Evolutionary conservation across 2,113 vertebrate species (phyloP).

Genomic region (Neogobius melanostomus): DNA sequence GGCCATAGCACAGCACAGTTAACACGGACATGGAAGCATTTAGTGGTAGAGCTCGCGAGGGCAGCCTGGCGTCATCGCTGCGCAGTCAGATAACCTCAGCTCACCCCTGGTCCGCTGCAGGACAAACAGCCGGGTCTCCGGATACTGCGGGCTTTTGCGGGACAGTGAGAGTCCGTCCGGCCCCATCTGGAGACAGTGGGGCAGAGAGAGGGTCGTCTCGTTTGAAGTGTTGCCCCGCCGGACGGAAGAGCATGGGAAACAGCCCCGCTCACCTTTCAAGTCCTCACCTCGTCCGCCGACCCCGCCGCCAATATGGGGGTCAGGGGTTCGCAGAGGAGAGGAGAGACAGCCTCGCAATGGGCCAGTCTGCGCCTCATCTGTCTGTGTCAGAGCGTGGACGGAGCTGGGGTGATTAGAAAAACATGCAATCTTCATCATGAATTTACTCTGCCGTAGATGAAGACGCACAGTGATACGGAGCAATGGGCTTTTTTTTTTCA

Average conservation of each 20-base stretch:
- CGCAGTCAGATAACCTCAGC: constrained; percentile 62
- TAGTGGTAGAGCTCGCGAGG: constrained; percentile 23
- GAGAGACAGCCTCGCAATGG: constrained; percentile 27
- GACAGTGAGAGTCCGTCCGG: constrained; percentile 39
- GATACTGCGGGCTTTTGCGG: constrained; percentile 50
- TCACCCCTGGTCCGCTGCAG: constrained; percentile 58
- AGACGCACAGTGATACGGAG: too few species aligned
- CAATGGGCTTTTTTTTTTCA: too few species aligned
- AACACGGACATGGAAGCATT: constrained; percentile 27
- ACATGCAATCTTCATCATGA: neutral
- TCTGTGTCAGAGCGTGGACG: constrained; percentile 40
- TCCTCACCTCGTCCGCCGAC: constrained; percentile 50
- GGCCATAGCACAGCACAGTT: neutral
- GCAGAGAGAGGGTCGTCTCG: constrained; percentile 39
- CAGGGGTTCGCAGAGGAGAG: constrained; percentile 33
- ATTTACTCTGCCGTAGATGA: too few species aligned
- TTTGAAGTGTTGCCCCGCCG: constrained; percentile 64
- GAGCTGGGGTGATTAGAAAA: neutral
- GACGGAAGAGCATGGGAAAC: constrained; percentile 68
- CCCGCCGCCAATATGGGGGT: constrained; percentile 41
- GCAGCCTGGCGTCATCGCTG: constrained; percentile 35
- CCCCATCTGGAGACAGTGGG: constrained; percentile 41
- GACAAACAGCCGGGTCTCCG: constrained; percentile 61
- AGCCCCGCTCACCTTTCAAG: constrained; percentile 52
- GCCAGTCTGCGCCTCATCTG: constrained; percentile 50